Evolutionary conservation across 2,797 vertebrate genomes (phyloP).

Genomic region (Sardinella longiceps): DNA sequence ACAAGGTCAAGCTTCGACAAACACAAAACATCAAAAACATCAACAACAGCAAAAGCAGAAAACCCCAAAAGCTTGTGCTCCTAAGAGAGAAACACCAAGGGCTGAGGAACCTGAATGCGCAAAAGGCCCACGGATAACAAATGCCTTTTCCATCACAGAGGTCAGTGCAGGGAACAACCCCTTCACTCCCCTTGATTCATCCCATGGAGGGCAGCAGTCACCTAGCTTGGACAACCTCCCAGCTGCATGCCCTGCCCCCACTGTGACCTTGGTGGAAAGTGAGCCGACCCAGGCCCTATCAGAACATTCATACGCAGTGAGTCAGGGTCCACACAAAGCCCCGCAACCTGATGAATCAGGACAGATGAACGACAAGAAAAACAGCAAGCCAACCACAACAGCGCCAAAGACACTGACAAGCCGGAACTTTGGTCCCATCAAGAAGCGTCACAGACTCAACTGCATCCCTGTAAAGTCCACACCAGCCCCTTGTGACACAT

Average conservation of each 20-base stretch:
- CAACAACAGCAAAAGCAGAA: slow-evolving; percentile 35
- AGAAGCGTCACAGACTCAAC: slow-evolving; percentile 77
- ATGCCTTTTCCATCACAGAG: slow-evolving; percentile 97
- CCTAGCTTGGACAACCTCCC: slow-evolving; percentile 75
- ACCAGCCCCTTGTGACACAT: slow-evolving; percentile 57
- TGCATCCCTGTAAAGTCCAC: slow-evolving; percentile 58
- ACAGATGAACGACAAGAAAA: slow-evolving; percentile 62
- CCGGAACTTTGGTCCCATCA: slow-evolving; percentile 74
- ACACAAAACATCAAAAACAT: slow-evolving; percentile 50
- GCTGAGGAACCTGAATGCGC: slow-evolving; percentile 82
- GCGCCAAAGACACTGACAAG: slow-evolving; percentile 68
- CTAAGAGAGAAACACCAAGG: slow-evolving; percentile 83
- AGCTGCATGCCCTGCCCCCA: slow-evolving; percentile 65
- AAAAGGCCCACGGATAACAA: slow-evolving; percentile 94
- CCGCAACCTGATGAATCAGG: slow-evolving; percentile 63
- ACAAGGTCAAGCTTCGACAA: slow-evolving; percentile 40
- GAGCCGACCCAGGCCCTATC: slow-evolving; percentile 86
- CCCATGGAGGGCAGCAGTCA: slow-evolving; percentile 79
- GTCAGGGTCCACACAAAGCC: slow-evolving; percentile 60
- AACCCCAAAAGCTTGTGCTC: slow-evolving; percentile 59
- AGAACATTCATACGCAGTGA: slow-evolving; percentile 94
- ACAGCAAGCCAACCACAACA: slow-evolving; percentile 58
- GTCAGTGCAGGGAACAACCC: slow-evolving; percentile 83
- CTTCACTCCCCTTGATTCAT: slow-evolving; percentile 87
- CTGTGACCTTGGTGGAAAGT: slow-evolving; percentile 69